Percentiles rank a stretch among this genome's conserved stretches.
phyloP scores from a whole-genome alignment of 2,888 invertebrate species.

The Macroteleia sp. region DNA sequence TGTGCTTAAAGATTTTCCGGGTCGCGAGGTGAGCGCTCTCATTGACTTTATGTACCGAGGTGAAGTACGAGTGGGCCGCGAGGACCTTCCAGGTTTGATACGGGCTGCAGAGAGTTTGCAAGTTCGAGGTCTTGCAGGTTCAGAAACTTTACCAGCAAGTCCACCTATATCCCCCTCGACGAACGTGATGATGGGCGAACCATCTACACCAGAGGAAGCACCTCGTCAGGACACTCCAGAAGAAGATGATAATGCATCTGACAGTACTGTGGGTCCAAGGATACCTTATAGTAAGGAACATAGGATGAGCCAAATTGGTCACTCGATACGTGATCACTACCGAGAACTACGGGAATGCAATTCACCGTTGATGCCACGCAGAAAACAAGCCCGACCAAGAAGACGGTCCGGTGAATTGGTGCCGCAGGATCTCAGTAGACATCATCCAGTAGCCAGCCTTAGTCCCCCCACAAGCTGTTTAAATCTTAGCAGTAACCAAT shows the following conservation, averaged over 20 bases:
- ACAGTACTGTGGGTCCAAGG: slow-evolving; percentile 82
- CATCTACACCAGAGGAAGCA: slow-evolving; percentile 85
- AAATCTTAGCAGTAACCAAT: slow-evolving; percentile 69
- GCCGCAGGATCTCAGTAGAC: slow-evolving; percentile 87
- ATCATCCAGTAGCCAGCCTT: slow-evolving; percentile 76
- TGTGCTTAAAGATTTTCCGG: slow-evolving; percentile 94
- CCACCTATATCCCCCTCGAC: slow-evolving; percentile 84
- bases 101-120: slow-evolving; percentile 95
- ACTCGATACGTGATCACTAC: slow-evolving; percentile 45
- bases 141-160: slow-evolving; percentile 85
- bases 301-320: slow-evolving; percentile 84
- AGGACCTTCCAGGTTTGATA: slow-evolving; percentile 92
- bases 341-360: slow-evolving; percentile 86
- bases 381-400: slow-evolving; percentile 94
- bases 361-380: slow-evolving; percentile 90
- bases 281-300: slow-evolving; percentile 71
- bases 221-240: slow-evolving; percentile 72
- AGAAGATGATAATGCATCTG: slow-evolving; percentile 75
- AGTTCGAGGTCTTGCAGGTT: slow-evolving; percentile 90
- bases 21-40: slow-evolving; percentile 94
- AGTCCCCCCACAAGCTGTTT: slow-evolving; percentile 77
- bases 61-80: slow-evolving; percentile 94
- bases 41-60: slow-evolving; percentile 97
- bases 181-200: slow-evolving; percentile 84
- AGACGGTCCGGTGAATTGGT: slow-evolving; percentile 91